Evolutionary conservation across 2,888 invertebrate genomes (phyloP), one percentile per base, ranked within the genome.

Genomic region (Tiliacea aurago): DNA sequence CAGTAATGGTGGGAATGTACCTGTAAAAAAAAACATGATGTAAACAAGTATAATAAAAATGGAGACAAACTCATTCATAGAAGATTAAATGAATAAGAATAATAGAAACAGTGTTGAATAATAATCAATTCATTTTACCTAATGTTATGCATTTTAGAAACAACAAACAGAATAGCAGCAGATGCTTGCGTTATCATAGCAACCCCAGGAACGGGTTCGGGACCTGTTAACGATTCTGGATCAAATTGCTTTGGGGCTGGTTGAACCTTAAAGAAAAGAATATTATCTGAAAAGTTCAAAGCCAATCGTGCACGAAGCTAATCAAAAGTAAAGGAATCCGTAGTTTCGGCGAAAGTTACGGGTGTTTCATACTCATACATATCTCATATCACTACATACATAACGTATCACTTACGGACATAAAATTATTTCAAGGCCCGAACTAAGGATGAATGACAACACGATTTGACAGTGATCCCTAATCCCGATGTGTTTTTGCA

Each of bases 61-160:
- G 28, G 33, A 18, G 28, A 55, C 6, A 55, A 28, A 28, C 18
- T 28, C 28, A 55, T 28, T 55, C 28, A 9, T 28, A 28, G 9
- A 55, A 55, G 23, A 28, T 55, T 55, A 15, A 28, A 55, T 55
- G 1, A n/a, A n/a, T n/a, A n/a, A n/a, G n/a, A n/a, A n/a, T n/a
- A n/a, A 55, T 28, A 28, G 28, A 28, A 55, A 55, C 7, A 15
- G 55, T 28, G 28, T 55, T 18, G 28, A 28, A 33, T 56, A 28
- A 33, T 56, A 56, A 56, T 33, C 18, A 56, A 56, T 18, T 56
- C 0, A 56, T 56, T 55, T 56, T 80, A 94, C 94, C 88, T 91
- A 23, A 94, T 83, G 61, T 94, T 94, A 75, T 94, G 94, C 37
- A 91, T 79, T 72, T 91, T 89, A 18, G 92, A 89, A 1, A 93